These are phyloP conservation scores for Eudyptes chrysolophus DNA, from an alignment of 2,113 vertebrate species.

Conservation along the genomic window DNA sequence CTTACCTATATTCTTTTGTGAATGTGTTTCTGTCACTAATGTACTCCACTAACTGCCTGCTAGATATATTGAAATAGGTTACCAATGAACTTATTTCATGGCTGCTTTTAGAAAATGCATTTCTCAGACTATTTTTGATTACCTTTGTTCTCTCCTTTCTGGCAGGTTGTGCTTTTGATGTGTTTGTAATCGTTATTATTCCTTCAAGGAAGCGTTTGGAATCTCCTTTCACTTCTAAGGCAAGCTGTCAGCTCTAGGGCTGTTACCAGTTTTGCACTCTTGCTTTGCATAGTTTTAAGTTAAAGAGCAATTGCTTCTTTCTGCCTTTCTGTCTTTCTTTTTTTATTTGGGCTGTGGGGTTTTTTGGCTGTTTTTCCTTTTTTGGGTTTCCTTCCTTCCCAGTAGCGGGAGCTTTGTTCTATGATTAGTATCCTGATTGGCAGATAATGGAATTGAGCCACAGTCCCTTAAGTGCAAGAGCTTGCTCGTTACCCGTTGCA, in stretches of 20 bases:
- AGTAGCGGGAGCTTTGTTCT: not conserved
- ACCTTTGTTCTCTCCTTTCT: conserved; percentile 26
- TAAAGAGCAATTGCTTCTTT: not conserved
- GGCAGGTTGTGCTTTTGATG: conserved; percentile 13
- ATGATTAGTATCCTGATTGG: not conserved
- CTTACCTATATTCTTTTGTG: not conserved
- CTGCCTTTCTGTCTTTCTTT: rapidly evolving
- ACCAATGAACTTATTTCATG: not conserved
- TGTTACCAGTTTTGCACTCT: not conserved
- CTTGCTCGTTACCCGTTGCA: conserved; percentile 8
- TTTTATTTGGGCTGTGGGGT: not conserved
- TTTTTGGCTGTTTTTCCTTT: not conserved
- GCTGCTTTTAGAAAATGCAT: conserved; percentile 17
- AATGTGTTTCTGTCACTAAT: not conserved
- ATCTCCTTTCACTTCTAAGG: not conserved
- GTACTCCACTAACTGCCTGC: not conserved
- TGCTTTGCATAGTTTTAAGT: not conserved
- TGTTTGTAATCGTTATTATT: conserved; percentile 25
- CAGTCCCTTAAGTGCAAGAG: not conserved
- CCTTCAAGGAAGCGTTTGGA: not conserved
- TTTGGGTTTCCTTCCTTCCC: not conserved
- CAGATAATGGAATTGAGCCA: conserved; percentile 10
- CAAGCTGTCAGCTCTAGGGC: not conserved
- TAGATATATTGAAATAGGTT: not conserved
- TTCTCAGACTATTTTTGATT: not conserved